Evolutionary conservation across 1,140 invertebrate genomes (phyloP).

Genomic region (Brachionus asplanchnoidis): DNA sequence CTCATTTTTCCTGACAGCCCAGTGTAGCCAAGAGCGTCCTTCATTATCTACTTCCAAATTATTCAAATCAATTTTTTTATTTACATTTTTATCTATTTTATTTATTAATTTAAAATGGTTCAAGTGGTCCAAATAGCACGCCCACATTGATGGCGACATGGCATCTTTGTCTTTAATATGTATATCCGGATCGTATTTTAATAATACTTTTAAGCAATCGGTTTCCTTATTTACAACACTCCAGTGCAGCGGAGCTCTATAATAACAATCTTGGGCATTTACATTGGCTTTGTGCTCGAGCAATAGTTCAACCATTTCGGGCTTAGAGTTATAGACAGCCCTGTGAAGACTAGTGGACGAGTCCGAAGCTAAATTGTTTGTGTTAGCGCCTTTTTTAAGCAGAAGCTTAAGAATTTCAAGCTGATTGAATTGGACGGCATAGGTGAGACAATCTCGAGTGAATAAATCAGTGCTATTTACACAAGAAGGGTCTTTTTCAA

Average conservation of each 20-base stretch:
- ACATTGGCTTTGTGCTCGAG: constrained; percentile 52
- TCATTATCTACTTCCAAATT: constrained; percentile 50
- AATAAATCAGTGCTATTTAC: constrained; percentile 50
- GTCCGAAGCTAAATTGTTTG: constrained; percentile 51
- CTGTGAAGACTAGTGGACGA: constrained; percentile 52
- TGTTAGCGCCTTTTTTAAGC: constrained; percentile 50
- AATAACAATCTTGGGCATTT: constrained; percentile 49
- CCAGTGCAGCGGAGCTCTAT: constrained; percentile 55
- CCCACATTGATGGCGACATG: constrained; percentile 57
- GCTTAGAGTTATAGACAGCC: constrained; percentile 54
- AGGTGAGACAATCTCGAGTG: constrained; percentile 51
- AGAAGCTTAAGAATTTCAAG: constrained; percentile 43
- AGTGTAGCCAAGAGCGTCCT: constrained; percentile 57
- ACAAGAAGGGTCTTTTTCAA: constrained; percentile 47
- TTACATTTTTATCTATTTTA: constrained; percentile 39
- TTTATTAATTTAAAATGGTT: constrained; percentile 53
- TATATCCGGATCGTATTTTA: constrained; percentile 18
- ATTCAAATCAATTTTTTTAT: constrained; percentile 24
- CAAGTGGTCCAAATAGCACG: constrained; percentile 55
- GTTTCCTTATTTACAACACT: constrained; percentile 49
- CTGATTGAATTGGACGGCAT: constrained; percentile 53
- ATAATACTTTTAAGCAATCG: constrained; percentile 51
- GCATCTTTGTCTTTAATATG: constrained; percentile 51
- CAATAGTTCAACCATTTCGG: constrained; percentile 48
- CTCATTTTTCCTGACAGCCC: constrained; percentile 53